phyloP scores from a whole-genome alignment of 2,113 vertebrate species.

The Gallinago media region DNA sequence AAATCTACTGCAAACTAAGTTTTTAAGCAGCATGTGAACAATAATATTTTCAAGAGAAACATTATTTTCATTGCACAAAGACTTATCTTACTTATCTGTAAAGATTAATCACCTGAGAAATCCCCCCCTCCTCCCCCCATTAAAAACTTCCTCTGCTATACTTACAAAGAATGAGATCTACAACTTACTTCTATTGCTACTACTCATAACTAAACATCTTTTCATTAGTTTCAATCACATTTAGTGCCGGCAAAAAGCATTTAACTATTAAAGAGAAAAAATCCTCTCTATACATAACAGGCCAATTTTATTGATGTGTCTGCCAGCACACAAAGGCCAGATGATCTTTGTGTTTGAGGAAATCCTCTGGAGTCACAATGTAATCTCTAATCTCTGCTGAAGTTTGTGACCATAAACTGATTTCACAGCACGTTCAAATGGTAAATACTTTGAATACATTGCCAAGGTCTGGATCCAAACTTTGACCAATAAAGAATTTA shows the following conservation, averaged over 20 bases:
- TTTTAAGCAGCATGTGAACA: not conserved
- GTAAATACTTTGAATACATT: not conserved
- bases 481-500: not conserved
- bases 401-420: not conserved
- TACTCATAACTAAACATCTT: not conserved
- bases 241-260: not conserved
- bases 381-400: not conserved
- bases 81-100: not conserved
- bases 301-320: not conserved
- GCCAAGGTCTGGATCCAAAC: not conserved
- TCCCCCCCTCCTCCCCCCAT: fast-evolving
- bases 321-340: not conserved
- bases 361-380: not conserved
- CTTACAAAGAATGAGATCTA: not conserved
- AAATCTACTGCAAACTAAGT: not conserved
- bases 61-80: not conserved
- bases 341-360: not conserved
- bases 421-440: not conserved
- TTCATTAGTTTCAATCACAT: not conserved
- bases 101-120: not conserved
- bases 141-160: not conserved
- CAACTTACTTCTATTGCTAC: not conserved
- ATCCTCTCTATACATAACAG: not conserved
- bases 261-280: not conserved
- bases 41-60: not conserved